Conservation (phyloP, 2,113 vertebrate genomes). For the Periophthalmus modestus region DNA sequence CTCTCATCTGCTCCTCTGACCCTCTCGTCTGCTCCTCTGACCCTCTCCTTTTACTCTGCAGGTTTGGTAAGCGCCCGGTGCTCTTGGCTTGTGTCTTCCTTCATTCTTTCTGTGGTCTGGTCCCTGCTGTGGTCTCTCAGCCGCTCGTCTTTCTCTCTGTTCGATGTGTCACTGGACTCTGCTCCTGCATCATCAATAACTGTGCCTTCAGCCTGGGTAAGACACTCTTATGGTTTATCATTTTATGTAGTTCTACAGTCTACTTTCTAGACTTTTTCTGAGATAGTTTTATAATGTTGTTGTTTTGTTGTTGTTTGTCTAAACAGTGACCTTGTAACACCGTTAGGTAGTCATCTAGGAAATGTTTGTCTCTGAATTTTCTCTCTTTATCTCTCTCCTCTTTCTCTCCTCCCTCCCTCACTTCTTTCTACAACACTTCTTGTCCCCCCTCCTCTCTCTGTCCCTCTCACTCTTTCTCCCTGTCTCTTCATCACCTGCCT, state of each 20-base stretch:
- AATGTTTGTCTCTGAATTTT: too few species aligned
- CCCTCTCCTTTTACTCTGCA: constrained; percentile 22
- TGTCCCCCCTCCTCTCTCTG: not conserved
- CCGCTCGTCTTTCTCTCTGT: constrained; percentile 58
- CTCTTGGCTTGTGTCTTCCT: constrained; percentile 59
- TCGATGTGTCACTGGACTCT: constrained; percentile 68
- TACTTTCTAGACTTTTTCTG: too few species aligned
- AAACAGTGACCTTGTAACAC: too few species aligned
- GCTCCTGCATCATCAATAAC: constrained; percentile 69
- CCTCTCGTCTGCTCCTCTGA: too few species aligned
- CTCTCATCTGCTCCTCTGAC: too few species aligned
- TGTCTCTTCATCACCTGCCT: too few species aligned
- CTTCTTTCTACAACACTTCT: constrained; percentile 39
- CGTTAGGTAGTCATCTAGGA: too few species aligned
- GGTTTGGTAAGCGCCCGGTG: constrained; percentile 70
- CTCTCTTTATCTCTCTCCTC: too few species aligned
- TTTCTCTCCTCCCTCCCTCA: not conserved
- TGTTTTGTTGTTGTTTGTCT: too few species aligned
- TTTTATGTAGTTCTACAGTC: too few species aligned
- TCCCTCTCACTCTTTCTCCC: too few species aligned
- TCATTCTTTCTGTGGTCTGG: constrained; percentile 50
- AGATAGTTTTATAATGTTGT: too few species aligned
- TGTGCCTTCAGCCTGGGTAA: constrained; percentile 74
- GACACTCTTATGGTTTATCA: not conserved
- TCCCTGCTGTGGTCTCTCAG: constrained; percentile 61